Evolutionary conservation across 2,888 invertebrate species (phyloP), one percentile per base, ranked within the genome.

Genomic region (Hyalella azteca): DNA sequence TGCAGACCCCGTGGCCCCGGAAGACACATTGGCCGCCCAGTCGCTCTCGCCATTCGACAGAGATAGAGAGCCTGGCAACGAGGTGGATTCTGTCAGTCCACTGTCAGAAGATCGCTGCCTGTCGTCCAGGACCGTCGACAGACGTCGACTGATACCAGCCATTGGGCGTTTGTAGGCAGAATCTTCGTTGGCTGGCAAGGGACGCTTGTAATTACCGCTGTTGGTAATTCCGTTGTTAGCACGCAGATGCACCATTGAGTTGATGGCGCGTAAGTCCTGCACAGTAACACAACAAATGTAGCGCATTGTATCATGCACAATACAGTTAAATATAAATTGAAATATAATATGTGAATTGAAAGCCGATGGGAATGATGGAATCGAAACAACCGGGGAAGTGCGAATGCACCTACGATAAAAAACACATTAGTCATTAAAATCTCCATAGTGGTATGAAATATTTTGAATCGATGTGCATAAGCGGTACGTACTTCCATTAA

Each of bases 211-310:
- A 4, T 22, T 32, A 66, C 13, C 13, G 19, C 36, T 36, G 22
- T 54, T 54, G 32, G 50, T 49, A 13, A 11, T 29, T 19, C n/a
- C 29, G n/a, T 26, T 40, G 36, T n/a, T 39, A 11, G 66, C 41
- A 50, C 40, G 41, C 32, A 73, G 73, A 19, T 39, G 36, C n/a
- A 78, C 73, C 73, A 78, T 41, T 39, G 78, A 66, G 78, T 78
- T 78, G 39, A 78, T 78, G 29, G 78, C 73, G 3, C 78, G 73
- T 39, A 78, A 50, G 39, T 78, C 54, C 78, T 78, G 78, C 59
- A 19, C 48, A 3, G 45, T n/a, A n/a, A 1, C 73, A 32, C 22
- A 26, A 26, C 13, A 45, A 26, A 9, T n/a, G 29, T n/a, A 73
- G 26, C 3, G 15, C 15, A 7, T 11, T 45, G 3, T 19, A 45